Percentiles rank a stretch among this genome's conserved stretches.
phyloP scores from a whole-genome alignment of 1,140 invertebrate genomes.

The Antheraea pernyi region DNA sequence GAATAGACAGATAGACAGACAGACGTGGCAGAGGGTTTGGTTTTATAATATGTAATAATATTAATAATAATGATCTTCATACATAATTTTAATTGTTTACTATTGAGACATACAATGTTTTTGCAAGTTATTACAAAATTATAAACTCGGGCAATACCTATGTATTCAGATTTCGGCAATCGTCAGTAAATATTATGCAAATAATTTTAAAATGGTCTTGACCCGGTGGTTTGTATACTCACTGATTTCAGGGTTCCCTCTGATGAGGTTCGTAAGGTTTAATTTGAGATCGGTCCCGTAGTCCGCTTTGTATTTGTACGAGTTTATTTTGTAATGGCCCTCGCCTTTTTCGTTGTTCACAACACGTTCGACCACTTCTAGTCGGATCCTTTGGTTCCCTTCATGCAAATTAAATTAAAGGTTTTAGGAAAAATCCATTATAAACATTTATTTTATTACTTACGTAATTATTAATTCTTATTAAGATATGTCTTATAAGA shows the following conservation, averaged over 20 bases:
- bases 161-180: background rate
- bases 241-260: slow-evolving; percentile 67
- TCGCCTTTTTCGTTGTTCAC: slow-evolving; percentile 57
- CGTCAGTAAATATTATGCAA: background rate
- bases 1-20: too few relatives aligned
- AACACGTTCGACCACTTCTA: slow-evolving; percentile 65
- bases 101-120: background rate
- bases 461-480: too few relatives aligned
- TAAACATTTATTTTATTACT: too few relatives aligned
- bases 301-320: slow-evolving; percentile 72
- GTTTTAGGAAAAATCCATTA: too few relatives aligned
- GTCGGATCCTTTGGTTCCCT: slow-evolving; percentile 67
- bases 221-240: slow-evolving; percentile 31
- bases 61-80: too few relatives aligned
- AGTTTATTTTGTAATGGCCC: slow-evolving; percentile 72
- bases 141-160: background rate
- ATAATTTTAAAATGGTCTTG: background rate
- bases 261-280: slow-evolving; percentile 66
- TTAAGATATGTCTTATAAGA: too few relatives aligned
- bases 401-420: background rate
- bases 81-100: background rate
- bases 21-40: too few relatives aligned
- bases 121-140: background rate
- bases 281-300: slow-evolving; percentile 70
- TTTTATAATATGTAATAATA: too few relatives aligned